Conservation (phyloP, 2,888 invertebrate genomes). For the Crioceris asparagi region DNA sequence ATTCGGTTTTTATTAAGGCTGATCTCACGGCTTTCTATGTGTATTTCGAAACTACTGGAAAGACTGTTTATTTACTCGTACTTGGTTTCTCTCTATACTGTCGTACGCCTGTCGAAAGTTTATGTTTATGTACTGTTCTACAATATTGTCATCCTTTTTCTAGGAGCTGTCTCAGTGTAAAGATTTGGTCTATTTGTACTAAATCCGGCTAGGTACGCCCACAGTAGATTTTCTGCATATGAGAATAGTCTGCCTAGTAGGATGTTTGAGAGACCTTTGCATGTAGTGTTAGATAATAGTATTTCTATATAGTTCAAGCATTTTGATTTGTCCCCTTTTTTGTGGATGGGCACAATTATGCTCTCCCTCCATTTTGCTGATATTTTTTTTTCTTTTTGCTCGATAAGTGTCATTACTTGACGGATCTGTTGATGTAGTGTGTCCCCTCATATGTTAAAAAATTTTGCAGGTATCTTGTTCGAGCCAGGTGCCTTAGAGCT, state of each 20-base stretch:
- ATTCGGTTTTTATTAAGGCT: too few relatives aligned
- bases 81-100: neutral
- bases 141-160: too few relatives aligned
- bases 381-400: slow-evolving; percentile 2
- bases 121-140: too few relatives aligned
- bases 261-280: too few relatives aligned
- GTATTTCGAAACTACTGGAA: too few relatives aligned
- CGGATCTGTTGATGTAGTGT: neutral
- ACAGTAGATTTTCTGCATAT: slow-evolving; percentile 2
- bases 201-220: too few relatives aligned
- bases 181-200: slow-evolving; percentile 2
- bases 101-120: neutral
- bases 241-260: slow-evolving; percentile 1
- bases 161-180: too few relatives aligned
- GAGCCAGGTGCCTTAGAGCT: slow-evolving; percentile 3
- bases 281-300: too few relatives aligned
- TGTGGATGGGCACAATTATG: neutral
- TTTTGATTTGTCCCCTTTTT: too few relatives aligned
- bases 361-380: neutral
- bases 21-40: slow-evolving; percentile 1
- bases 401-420: neutral
- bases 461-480: slow-evolving; percentile 1
- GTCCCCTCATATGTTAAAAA: neutral
- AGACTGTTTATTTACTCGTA: neutral
- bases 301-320: too few relatives aligned